Conservation (phyloP, 1,140 invertebrate genomes). For the Ditylenchus dipsaci region DNA sequence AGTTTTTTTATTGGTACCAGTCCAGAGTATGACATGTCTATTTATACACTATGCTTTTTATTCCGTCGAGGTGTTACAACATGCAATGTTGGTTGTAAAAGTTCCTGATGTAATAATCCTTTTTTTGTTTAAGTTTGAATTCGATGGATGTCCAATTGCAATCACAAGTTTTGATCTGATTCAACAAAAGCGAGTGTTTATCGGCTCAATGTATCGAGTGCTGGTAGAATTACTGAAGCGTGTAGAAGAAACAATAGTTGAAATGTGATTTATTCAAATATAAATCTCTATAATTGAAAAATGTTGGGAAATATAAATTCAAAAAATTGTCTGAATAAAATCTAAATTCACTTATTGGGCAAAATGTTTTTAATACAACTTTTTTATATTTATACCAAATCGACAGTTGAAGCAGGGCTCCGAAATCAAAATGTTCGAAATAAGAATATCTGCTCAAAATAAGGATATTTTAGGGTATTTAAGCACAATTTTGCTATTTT, state of each 20-base stretch:
- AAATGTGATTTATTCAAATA: neutral
- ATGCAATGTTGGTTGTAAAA: constrained; percentile 9
- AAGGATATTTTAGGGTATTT: too few relatives aligned
- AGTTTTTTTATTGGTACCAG: constrained; percentile 77
- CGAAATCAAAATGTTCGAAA: too few relatives aligned
- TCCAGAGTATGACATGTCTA: constrained; percentile 82
- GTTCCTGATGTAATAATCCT: neutral
- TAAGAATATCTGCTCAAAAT: too few relatives aligned
- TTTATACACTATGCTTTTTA: constrained; percentile 79
- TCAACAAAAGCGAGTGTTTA: constrained; percentile 9
- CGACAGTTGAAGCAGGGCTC: too few relatives aligned
- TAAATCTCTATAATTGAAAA: neutral
- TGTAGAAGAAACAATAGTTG: constrained; percentile 1
- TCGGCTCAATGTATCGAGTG: constrained; percentile 10
- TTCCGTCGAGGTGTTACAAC: constrained; percentile 62
- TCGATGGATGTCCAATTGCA: constrained; percentile 19
- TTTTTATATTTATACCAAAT: too few relatives aligned
- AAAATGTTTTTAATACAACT: too few relatives aligned
- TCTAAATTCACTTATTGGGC: too few relatives aligned
- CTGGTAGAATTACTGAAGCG: constrained; percentile 7
- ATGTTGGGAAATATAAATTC: neutral
- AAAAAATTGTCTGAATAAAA: too few relatives aligned
- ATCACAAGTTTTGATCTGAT: constrained; percentile 18
- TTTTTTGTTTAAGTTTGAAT: constrained; percentile 13
- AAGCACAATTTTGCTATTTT: too few relatives aligned